Base-by-base conservation (phyloP, 2,113 vertebrate genomes). In the Entomyzon cyanotis region DNA sequence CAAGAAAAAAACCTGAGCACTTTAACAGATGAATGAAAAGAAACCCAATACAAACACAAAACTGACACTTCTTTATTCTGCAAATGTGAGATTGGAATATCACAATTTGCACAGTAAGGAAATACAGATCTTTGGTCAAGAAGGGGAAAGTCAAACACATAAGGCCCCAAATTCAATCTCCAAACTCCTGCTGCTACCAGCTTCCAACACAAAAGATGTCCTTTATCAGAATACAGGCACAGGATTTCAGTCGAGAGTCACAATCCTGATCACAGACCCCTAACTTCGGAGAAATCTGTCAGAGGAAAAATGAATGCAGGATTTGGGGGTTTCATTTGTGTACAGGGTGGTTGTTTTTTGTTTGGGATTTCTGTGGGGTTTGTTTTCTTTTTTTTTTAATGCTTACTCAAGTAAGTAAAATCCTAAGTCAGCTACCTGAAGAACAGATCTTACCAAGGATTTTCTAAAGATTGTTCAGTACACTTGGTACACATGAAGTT, bases 301-400 rank as follows among this genome's bases (percentile, higher is more conserved):
- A 52, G 25, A 60, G 12, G 33, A 93, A 47, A 14, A 47, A 64
- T 0, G 0, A 62, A 63, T 11, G 12, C 1, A 3, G 6, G 12
- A 47, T 9, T 37, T 44, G 2, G 37, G 22, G 5, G 5, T 2
- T 63, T 79, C 39, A 53, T 56, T 39, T 73, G 37, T 50, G 41
- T 42, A 33, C 33, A 35, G 42, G 5, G 23, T 42, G 23, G 58
- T 7, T 84, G 31, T 0, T 10, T 74, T 79, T 47, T 30, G 31
- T 39, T 70, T 53, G 27, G 47, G 17, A 5, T 22, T 56, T 73
- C 35, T 35, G 3, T 4, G 35, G 10, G 2, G 3, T 5, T 11
- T 41, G 15, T 13, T 17, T 22, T 7, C 2, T 18, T 17, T 59
- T 42, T 52, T 44, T 39, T 62, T 37, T 10, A 52, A 68, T 23